Evolutionary conservation across 2,797 vertebrate species (phyloP).

Genomic region (Megalops cyprinoides): DNA sequence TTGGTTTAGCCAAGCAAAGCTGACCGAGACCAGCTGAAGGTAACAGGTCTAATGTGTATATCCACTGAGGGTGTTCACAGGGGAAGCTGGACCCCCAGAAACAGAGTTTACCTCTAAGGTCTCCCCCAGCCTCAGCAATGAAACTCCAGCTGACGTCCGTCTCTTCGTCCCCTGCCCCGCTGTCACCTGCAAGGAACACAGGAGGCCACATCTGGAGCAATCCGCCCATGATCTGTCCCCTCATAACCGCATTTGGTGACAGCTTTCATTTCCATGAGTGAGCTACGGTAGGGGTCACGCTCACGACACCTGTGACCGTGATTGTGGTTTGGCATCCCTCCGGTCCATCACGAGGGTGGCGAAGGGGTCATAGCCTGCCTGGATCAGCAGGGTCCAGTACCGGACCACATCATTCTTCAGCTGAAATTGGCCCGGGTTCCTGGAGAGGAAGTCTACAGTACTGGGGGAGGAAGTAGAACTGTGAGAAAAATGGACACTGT

Average conservation of each 20-base stretch:
- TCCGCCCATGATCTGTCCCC: neutral
- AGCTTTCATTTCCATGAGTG: neutral
- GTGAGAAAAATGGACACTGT: neutral
- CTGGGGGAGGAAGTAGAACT: constrained; percentile 40
- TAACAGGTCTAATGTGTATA: too few relatives aligned
- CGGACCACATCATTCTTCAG: constrained; percentile 50
- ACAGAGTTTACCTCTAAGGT: neutral
- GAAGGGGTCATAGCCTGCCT: constrained; percentile 41
- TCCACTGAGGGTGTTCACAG: too few relatives aligned
- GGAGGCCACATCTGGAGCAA: neutral
- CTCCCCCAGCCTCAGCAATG: neutral
- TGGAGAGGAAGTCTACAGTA: constrained; percentile 46
- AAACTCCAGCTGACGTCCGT: neutral
- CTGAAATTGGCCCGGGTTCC: constrained; percentile 47
- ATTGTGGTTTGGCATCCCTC: too few relatives aligned
- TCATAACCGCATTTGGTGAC: neutral
- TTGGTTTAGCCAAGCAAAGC: too few relatives aligned
- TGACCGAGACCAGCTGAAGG: too few relatives aligned
- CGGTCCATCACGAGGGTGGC: too few relatives aligned
- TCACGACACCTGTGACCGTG: neutral
- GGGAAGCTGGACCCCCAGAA: neutral
- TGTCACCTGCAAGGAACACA: neutral
- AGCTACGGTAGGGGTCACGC: neutral
- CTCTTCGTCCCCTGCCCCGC: neutral
- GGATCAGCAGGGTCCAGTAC: constrained; percentile 51